Percentiles rank a stretch among this genome's conserved stretches.
Evolutionary conservation across 2,113 vertebrate genomes (phyloP).

Genomic region (Nicator chloris): DNA sequence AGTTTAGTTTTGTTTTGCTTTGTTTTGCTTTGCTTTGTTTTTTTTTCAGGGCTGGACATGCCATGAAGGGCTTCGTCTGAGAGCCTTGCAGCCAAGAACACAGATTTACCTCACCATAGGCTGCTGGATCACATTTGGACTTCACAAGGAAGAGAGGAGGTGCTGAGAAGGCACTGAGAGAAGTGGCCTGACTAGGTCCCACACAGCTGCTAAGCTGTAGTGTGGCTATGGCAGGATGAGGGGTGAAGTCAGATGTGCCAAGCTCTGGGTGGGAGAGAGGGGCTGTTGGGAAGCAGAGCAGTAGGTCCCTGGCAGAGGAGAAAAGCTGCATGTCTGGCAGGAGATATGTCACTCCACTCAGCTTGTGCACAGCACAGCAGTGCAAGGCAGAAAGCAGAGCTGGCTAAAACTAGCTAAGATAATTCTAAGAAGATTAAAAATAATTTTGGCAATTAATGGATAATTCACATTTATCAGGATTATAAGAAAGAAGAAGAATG

Average conservation of each 20-base stretch:
- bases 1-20: background rate
- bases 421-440: slow-evolving; percentile 18
- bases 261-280: background rate
- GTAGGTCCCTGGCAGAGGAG: background rate
- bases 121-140: background rate
- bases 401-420: background rate
- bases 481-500: background rate
- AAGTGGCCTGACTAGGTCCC: background rate
- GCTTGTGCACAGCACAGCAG: background rate
- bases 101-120: background rate
- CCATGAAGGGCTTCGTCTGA: background rate
- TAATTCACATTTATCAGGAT: slow-evolving; percentile 4
- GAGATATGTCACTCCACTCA: background rate
- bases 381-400: background rate
- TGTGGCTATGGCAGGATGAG: background rate
- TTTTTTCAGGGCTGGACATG: slow-evolving; percentile 18
- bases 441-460: slow-evolving; percentile 11
- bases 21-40: background rate
- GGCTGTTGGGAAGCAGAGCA: background rate
- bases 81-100: background rate
- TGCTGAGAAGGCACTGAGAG: background rate
- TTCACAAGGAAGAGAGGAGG: background rate
- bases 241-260: rapidly evolving
- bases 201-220: background rate
- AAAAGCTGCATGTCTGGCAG: background rate